phyloP scores from a whole-genome alignment of 2,888 invertebrate species.

The Myopa testacea region DNA sequence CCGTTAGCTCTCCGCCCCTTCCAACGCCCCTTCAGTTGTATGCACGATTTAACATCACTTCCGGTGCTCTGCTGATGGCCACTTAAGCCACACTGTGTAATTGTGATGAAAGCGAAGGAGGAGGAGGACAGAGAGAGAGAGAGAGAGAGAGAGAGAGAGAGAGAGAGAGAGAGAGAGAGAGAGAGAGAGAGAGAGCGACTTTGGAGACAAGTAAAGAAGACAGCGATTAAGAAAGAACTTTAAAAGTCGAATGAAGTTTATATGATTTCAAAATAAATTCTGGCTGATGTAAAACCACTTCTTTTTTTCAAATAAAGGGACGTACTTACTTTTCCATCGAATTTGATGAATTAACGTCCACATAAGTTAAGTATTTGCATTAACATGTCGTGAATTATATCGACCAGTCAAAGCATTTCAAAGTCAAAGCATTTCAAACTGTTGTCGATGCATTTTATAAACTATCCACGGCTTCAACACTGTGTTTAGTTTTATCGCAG shows the following conservation, averaged over 20 bases:
- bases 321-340: too few species aligned
- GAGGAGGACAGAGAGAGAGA: background rate
- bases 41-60: conserved; percentile 19
- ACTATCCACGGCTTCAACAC: too few species aligned
- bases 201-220: background rate
- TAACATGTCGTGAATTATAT: too few species aligned
- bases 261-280: background rate
- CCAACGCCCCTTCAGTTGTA: conserved; percentile 1
- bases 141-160: background rate
- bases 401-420: too few species aligned
- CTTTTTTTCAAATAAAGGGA: too few species aligned
- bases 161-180: background rate
- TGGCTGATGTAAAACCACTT: background rate
- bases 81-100: conserved; percentile 16
- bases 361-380: too few species aligned
- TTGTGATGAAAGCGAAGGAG: background rate
- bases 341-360: too few species aligned
- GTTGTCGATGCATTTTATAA: too few species aligned
- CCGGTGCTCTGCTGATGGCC: conserved; percentile 13
- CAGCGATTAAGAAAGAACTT: background rate
- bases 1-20: background rate
- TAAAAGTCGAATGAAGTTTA: background rate
- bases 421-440: too few species aligned
- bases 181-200: background rate
- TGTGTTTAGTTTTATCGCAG: too few species aligned